These are phyloP conservation scores for Sphyrna mokarran DNA, from an alignment of 2,113 vertebrate genomes.

Conservation along the genomic window DNA sequence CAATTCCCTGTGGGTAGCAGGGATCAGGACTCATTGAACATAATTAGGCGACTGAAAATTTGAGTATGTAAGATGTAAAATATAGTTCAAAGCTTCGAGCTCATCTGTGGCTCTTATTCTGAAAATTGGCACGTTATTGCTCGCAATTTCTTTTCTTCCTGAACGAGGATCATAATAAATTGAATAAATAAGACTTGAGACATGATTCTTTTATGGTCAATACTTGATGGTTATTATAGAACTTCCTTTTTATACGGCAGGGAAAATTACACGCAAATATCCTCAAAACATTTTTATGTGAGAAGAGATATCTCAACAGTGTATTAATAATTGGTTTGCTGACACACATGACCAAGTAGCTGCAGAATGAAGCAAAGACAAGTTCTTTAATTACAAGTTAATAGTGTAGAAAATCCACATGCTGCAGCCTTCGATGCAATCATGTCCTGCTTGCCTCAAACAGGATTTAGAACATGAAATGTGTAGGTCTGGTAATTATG, in stretches of 20 bases:
- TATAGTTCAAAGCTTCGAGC: neutral
- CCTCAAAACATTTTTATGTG: neutral
- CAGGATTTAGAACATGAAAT: neutral
- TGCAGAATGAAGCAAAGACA: conserved; percentile 26
- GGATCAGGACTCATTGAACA: conserved; percentile 11
- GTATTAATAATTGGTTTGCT: conserved; percentile 9
- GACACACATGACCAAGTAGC: conserved; percentile 12
- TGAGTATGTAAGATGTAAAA: neutral
- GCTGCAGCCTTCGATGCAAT: neutral
- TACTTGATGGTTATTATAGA: neutral
- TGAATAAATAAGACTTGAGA: neutral
- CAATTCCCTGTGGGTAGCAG: neutral
- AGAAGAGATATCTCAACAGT: neutral
- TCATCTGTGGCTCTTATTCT: neutral
- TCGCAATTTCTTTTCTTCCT: neutral
- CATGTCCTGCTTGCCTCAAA: neutral
- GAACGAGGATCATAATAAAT: neutral
- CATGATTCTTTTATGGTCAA: neutral
- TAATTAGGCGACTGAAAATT: neutral
- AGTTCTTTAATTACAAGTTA: conserved; percentile 9
- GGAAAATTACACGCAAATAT: neutral
- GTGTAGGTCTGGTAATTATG: neutral
- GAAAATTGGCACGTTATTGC: neutral
- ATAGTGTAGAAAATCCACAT: neutral
- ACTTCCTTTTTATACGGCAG: neutral